These are phyloP conservation scores for Drosophila mercatorum DNA, from an alignment of 2,888 invertebrate species.

Conservation along the genomic window DNA sequence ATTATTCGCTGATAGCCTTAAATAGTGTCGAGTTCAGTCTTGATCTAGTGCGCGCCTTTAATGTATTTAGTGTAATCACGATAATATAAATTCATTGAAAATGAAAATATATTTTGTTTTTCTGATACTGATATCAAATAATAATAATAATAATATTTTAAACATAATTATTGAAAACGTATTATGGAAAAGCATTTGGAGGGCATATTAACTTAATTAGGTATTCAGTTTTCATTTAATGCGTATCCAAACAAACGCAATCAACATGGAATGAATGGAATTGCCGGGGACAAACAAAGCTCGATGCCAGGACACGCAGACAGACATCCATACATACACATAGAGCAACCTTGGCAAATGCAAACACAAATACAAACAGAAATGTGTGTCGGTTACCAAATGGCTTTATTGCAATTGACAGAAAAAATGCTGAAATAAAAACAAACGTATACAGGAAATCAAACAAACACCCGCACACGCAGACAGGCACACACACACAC, in stretches of 20 bases:
- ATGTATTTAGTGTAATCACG: no score
- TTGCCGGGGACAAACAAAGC: conserved; percentile 10
- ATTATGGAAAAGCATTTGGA: neutral
- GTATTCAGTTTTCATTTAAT: neutral
- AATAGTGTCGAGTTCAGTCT: neutral
- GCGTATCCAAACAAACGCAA: neutral
- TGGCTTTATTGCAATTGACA: conserved; percentile 67
- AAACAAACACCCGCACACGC: conserved; percentile 9
- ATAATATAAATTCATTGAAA: no score
- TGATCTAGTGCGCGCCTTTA: no score
- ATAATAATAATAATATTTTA: neutral
- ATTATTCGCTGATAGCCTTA: neutral
- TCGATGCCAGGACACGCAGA: conserved; percentile 4
- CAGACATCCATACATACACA: neutral
- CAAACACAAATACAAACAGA: conserved; percentile 22
- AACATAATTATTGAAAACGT: neutral
- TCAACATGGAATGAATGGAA: neutral
- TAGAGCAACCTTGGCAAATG: conserved; percentile 7
- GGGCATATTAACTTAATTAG: neutral
- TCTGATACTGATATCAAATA: neutral
- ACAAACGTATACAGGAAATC: conserved; percentile 46
- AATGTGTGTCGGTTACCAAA: conserved; percentile 37
- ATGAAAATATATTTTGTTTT: neutral
- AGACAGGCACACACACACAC: neutral
- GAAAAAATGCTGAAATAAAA: conserved; percentile 49